Conservation (phyloP, 2,888 invertebrate genomes). For the Cistogaster globosa region DNA sequence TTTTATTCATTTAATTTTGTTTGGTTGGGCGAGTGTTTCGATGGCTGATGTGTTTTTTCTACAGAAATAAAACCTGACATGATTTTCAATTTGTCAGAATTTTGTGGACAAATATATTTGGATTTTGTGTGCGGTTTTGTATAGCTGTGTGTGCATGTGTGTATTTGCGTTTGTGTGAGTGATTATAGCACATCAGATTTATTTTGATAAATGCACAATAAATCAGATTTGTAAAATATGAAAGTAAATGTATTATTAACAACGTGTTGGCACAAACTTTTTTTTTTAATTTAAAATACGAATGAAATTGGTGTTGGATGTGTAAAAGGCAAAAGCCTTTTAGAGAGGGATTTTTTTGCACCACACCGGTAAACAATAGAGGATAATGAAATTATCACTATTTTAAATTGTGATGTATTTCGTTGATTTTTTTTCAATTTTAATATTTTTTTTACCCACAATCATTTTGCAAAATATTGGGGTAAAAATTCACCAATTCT, state of each 20-base stretch:
- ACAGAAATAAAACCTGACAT: constrained; percentile 61
- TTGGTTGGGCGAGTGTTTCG: background rate
- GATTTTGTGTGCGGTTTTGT: background rate
- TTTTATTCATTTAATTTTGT: constrained; percentile 39
- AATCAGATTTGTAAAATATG: constrained; percentile 50
- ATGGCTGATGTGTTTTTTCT: background rate
- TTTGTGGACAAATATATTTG: constrained; percentile 40
- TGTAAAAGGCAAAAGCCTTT: background rate
- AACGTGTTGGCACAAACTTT: background rate
- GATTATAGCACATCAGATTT: constrained; percentile 17
- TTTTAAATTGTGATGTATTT: too few species aligned
- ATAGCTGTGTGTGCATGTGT: background rate
- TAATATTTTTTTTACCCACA: too few species aligned
- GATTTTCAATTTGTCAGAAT: constrained; percentile 66
- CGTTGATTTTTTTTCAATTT: too few species aligned
- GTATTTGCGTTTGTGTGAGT: background rate
- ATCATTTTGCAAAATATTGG: too few species aligned
- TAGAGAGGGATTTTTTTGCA: background rate
- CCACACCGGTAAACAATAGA: background rate
- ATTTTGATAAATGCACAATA: constrained; percentile 51
- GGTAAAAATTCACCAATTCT: too few species aligned
- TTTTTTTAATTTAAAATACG: background rate
- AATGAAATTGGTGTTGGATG: background rate
- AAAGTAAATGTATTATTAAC: constrained; percentile 49
- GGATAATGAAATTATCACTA: background rate